Conservation (phyloP, 2,113 vertebrate species). For the Notothenia coriiceps region DNA sequence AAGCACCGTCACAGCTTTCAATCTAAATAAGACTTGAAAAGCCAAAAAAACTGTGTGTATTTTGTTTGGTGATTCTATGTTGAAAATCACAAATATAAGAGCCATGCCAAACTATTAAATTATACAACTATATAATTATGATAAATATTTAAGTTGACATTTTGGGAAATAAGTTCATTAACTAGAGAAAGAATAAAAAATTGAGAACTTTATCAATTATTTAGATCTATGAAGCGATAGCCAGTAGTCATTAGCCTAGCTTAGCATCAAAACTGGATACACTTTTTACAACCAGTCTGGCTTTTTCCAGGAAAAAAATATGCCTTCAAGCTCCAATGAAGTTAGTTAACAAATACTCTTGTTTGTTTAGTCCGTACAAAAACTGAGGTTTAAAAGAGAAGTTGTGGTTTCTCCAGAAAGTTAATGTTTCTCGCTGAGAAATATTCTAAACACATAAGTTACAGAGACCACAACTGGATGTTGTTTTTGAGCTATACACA, state of each 20-base stretch:
- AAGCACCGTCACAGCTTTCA: too few species aligned
- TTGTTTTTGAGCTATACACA: background rate
- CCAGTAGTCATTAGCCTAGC: background rate
- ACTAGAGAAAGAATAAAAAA: background rate
- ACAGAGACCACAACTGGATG: background rate
- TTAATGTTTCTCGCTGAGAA: background rate
- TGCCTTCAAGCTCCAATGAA: background rate
- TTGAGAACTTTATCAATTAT: background rate
- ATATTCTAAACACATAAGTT: background rate
- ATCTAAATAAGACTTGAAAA: too few species aligned
- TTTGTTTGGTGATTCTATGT: too few species aligned
- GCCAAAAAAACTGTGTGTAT: too few species aligned
- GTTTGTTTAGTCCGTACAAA: too few species aligned
- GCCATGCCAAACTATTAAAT: background rate
- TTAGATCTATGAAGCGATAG: background rate
- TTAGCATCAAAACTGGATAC: background rate
- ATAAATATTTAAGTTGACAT: background rate
- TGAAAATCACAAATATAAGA: background rate
- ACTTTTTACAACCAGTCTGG: background rate
- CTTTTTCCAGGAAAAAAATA: background rate
- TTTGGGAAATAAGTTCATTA: background rate
- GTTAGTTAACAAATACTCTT: background rate
- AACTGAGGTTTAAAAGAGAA: too few species aligned
- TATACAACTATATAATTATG: background rate
- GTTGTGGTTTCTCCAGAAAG: background rate